phyloP scores from a whole-genome alignment of 2,888 invertebrate genomes.

The Leptura quadrifasciata region DNA sequence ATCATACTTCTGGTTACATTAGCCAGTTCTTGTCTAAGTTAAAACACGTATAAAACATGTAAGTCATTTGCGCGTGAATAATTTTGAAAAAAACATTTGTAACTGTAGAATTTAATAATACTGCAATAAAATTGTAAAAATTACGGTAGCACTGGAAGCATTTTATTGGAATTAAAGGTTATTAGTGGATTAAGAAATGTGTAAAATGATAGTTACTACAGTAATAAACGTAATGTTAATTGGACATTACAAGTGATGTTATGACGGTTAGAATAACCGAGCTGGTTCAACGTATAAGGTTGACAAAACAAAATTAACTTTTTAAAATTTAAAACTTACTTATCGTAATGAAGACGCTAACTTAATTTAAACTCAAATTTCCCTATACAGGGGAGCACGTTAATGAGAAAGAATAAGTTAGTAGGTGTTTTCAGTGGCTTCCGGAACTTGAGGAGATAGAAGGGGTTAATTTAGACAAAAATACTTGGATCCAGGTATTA shows the following conservation, averaged over 20 bases:
- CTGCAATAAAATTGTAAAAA: background rate
- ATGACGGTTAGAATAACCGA: constrained; percentile 19
- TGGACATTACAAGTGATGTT: constrained; percentile 10
- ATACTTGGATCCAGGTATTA: no score
- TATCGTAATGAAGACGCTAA: constrained; percentile 70
- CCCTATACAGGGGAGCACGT: constrained; percentile 63
- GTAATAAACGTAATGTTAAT: constrained; percentile 11
- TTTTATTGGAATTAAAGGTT: background rate
- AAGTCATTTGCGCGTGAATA: no score
- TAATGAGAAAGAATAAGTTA: constrained; percentile 71
- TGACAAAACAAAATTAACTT: constrained; percentile 47
- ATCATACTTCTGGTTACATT: no score
- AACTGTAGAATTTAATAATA: no score
- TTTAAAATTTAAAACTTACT: constrained; percentile 67
- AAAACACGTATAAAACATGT: no score
- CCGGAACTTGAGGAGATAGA: constrained; percentile 11
- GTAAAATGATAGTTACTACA: constrained; percentile 4
- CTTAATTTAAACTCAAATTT: constrained; percentile 69
- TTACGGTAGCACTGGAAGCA: background rate
- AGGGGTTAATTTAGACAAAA: constrained; percentile 17
- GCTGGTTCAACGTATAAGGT: constrained; percentile 14
- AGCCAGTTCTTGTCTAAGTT: no score
- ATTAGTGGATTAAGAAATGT: background rate
- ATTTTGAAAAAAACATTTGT: no score
- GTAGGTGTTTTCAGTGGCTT: constrained; percentile 39